Evolutionary conservation across 2,888 invertebrate genomes (phyloP).

Genomic region (Chrysolina oricalcia): DNA sequence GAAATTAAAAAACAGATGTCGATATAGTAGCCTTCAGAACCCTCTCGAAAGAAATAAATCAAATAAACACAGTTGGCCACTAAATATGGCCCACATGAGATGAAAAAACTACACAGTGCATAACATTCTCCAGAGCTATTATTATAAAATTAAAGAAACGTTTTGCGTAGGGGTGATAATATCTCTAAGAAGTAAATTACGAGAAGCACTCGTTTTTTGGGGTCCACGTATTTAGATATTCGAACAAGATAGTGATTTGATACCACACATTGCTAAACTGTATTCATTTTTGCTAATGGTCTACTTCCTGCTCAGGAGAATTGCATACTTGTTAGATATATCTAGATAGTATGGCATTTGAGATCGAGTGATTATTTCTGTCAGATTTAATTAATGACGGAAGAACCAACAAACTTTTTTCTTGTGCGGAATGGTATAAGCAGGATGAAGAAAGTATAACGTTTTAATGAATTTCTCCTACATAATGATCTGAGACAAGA

Average conservation of each 20-base stretch:
- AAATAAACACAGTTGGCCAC: neutral
- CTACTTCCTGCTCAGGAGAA: conserved; percentile 53
- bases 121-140: conserved; percentile 39
- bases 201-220: conserved; percentile 51
- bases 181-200: conserved; percentile 52
- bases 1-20: too few species aligned
- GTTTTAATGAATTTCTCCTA: too few species aligned
- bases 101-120: conserved; percentile 30
- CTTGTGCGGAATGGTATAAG: too few species aligned
- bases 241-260: conserved; percentile 55
- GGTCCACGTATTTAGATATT: conserved; percentile 53
- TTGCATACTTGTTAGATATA: conserved; percentile 30
- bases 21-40: neutral
- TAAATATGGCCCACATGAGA: conserved; percentile 6
- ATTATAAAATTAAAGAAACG: conserved; percentile 51
- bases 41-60: conserved; percentile 6
- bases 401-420: neutral
- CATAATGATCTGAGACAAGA: too few species aligned
- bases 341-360: conserved; percentile 25
- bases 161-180: conserved; percentile 55
- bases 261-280: conserved; percentile 60
- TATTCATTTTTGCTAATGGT: conserved; percentile 61
- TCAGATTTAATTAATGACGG: neutral
- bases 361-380: conserved; percentile 13
- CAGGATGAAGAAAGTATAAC: too few species aligned